Base-by-base conservation (phyloP, 2,888 invertebrate genomes). In the Bellardia bayeri region DNA sequence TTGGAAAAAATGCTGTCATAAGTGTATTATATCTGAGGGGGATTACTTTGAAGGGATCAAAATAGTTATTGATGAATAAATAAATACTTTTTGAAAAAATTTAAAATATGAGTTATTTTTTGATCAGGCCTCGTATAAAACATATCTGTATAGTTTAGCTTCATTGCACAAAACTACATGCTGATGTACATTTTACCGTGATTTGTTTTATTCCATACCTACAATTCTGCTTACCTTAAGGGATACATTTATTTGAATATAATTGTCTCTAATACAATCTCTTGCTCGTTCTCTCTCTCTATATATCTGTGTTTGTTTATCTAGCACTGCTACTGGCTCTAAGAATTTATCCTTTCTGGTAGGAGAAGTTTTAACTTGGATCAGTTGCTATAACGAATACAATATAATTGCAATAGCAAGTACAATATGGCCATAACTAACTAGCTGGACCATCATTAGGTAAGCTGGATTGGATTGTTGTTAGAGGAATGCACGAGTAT, bases 191-290 rank as follows among this genome's bases (percentile, higher is more conserved):
- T 78, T 58, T 37, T 45, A 45, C 11, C 42, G 11, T 78, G 76
- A 78, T 58, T 78, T 68, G 58, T 68, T 78, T 68, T 78, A 30
- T 56, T 40, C 13, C 42, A 40, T 66, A 54, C 5, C 63, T 51
- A 30, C 54, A 68, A 78, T 79, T 79, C 58, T 61, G 69, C 61
- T 79, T 49, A 49, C 58, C 79, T 79, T 69, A 68, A 79, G 79
- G 79, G 69, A 79, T 61, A 69, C 58, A 69, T 79, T 69, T 61
- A 63, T 75, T 63, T 75, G 49, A 75, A 75, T 75, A 37, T 75
- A 51, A 75, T 63, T 75, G 75, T 49, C 54, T 40, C 6, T 56
- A 40, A 54, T 71, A 8, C 54, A 54, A 71, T 37, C 37, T 40
- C 4, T 54, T 8, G 2, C 14, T 69, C 37, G 51, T 3, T 30